Conservation (phyloP, 2,888 invertebrate species). For the Sarcophaga subvicina region DNA sequence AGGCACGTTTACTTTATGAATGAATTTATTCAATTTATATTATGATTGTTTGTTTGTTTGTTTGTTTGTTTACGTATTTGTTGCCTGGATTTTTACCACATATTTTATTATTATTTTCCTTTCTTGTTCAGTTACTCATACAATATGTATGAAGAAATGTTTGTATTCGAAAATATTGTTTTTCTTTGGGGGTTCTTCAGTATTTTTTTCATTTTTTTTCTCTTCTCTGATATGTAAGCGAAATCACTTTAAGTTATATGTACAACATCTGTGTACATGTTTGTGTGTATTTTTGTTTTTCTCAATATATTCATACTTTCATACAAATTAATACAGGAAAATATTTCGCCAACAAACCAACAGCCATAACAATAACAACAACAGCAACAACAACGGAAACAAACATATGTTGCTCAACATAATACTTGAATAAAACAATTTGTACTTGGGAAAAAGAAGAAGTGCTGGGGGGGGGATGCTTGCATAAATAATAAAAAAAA, state of each 20-base stretch:
- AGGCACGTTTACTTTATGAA: constrained; percentile 62
- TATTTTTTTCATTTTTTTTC: constrained; percentile 73
- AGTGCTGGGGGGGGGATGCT: background rate
- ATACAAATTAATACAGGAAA: too few relatives aligned
- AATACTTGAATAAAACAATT: too few relatives aligned
- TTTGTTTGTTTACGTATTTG: background rate
- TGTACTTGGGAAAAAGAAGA: too few relatives aligned
- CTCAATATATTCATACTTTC: too few relatives aligned
- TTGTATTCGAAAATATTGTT: constrained; percentile 1
- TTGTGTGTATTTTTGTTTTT: too few relatives aligned
- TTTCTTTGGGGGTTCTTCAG: constrained; percentile 18
- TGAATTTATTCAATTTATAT: constrained; percentile 62
- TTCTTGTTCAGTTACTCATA: background rate
- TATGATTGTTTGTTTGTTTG: constrained; percentile 43
- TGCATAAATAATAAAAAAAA: background rate
- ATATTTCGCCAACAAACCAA: too few relatives aligned
- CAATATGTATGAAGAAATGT: constrained; percentile 21
- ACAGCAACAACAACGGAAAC: too few relatives aligned
- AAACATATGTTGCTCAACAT: too few relatives aligned
- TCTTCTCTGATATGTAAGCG: constrained; percentile 77
- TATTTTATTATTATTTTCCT: constrained; percentile 12
- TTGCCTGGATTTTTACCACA: background rate
- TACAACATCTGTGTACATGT: constrained; percentile 65
- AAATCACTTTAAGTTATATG: constrained; percentile 79
- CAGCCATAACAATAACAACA: too few relatives aligned